phyloP scores from a whole-genome alignment of 2,113 vertebrate genomes.

The western clawed frog (Xenopus tropicalis) region DNA sequence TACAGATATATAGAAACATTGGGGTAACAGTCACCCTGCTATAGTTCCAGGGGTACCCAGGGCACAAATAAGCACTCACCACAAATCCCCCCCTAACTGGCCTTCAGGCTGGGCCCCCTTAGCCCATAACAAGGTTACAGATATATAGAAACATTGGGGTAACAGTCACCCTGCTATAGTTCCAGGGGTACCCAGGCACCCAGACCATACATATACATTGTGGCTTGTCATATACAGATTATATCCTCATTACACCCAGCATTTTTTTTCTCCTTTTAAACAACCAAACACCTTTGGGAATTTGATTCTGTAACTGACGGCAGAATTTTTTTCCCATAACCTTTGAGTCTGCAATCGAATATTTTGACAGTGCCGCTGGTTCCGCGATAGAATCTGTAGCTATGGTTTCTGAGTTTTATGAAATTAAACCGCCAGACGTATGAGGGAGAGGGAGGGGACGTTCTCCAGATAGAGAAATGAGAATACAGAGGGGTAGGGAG shows the following conservation, averaged over 20 bases:
- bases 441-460: constrained; percentile 1
- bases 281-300: not conserved
- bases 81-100: too few species aligned
- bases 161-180: too few species aligned
- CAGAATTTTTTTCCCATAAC: not conserved
- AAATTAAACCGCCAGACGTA: constrained; percentile 32
- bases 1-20: too few species aligned
- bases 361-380: not conserved
- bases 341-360: not conserved
- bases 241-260: not conserved
- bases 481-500: not conserved
- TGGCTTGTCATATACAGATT: not conserved
- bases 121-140: too few species aligned
- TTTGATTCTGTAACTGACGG: not conserved
- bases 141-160: too few species aligned
- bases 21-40: too few species aligned
- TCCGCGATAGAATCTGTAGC: constrained; percentile 21
- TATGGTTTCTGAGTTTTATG: constrained; percentile 19
- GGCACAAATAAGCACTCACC: too few species aligned
- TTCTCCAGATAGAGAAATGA: constrained; percentile 22
- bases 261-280: not conserved
- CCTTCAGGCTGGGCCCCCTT: too few species aligned
- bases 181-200: too few species aligned
- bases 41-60: too few species aligned
- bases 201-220: too few species aligned